phyloP scores from a whole-genome alignment of 1,140 invertebrate species.

The Caenorhabditis elegans region DNA sequence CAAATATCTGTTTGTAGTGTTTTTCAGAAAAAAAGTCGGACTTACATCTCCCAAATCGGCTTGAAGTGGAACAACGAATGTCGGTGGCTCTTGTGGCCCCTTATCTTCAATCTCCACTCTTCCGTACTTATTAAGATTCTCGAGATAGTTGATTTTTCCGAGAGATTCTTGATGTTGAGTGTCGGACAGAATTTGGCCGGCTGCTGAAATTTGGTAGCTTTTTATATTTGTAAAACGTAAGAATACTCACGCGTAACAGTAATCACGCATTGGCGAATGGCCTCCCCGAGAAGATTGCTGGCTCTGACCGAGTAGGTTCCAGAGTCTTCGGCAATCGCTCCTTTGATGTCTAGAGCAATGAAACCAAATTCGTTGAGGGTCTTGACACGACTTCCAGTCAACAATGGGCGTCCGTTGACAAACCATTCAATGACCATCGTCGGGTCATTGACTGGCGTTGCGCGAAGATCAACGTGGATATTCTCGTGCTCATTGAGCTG shows the following conservation, averaged over 20 bases:
- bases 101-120: slow-evolving; percentile 75
- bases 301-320: slow-evolving; percentile 50
- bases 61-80: slow-evolving; percentile 60
- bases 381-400: slow-evolving; percentile 84
- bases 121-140: slow-evolving; percentile 78
- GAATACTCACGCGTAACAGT: slow-evolving; percentile 47
- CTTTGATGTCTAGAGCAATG: slow-evolving; percentile 90
- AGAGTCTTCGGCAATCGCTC: slow-evolving; percentile 53
- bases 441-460: slow-evolving; percentile 87
- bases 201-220: slow-evolving; percentile 69
- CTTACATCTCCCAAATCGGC: slow-evolving; percentile 53
- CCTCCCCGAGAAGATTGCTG: slow-evolving; percentile 53
- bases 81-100: slow-evolving; percentile 54
- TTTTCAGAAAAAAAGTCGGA: not conserved
- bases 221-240: not conserved
- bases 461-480: slow-evolving; percentile 56
- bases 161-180: slow-evolving; percentile 82
- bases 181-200: slow-evolving; percentile 81
- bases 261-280: slow-evolving; percentile 49
- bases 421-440: slow-evolving; percentile 96
- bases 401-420: slow-evolving; percentile 78
- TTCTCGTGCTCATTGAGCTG: slow-evolving; percentile 55
- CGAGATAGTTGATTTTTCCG: slow-evolving; percentile 84
- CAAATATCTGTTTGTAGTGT: not conserved
- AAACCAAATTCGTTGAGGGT: slow-evolving; percentile 97